Evolutionary conservation across 1,140 invertebrate species (phyloP).

Genomic region (Hyles vespertilio): DNA sequence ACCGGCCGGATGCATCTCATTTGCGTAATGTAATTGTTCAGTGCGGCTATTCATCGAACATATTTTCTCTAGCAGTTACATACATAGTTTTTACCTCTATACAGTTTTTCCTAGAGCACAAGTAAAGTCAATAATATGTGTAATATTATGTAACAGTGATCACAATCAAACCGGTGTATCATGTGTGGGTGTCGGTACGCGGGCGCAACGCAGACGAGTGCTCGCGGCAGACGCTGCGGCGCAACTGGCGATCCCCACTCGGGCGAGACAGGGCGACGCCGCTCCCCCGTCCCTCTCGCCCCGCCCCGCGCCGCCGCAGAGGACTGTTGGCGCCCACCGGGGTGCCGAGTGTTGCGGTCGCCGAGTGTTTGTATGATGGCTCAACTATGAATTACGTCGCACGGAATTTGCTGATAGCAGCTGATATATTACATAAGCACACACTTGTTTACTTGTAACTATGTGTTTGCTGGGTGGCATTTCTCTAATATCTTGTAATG

Average conservation of each 20-base stretch:
- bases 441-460: no score
- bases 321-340: slow-evolving; percentile 48
- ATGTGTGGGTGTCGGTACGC: slow-evolving; percentile 10
- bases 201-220: slow-evolving; percentile 33
- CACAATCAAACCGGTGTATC: not conserved
- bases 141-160: slow-evolving; percentile 4
- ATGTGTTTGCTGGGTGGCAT: no score
- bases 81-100: not conserved
- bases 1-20: no score
- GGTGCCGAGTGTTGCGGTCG: slow-evolving; percentile 19
- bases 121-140: not conserved
- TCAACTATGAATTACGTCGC: no score
- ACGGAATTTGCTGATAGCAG: no score
- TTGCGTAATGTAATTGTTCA: no score
- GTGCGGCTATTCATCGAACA: no score
- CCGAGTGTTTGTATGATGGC: no score
- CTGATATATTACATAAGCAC: no score
- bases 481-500: no score
- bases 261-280: slow-evolving; percentile 31
- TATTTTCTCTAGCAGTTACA: no score
- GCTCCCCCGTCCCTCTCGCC: slow-evolving; percentile 19
- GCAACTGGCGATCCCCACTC: slow-evolving; percentile 46
- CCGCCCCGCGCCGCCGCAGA: slow-evolving; percentile 26
- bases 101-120: no score
- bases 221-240: slow-evolving; percentile 48